These are phyloP conservation scores for Drosophila ambigua DNA, from an alignment of 1,140 invertebrate species.

Conservation along the genomic window DNA sequence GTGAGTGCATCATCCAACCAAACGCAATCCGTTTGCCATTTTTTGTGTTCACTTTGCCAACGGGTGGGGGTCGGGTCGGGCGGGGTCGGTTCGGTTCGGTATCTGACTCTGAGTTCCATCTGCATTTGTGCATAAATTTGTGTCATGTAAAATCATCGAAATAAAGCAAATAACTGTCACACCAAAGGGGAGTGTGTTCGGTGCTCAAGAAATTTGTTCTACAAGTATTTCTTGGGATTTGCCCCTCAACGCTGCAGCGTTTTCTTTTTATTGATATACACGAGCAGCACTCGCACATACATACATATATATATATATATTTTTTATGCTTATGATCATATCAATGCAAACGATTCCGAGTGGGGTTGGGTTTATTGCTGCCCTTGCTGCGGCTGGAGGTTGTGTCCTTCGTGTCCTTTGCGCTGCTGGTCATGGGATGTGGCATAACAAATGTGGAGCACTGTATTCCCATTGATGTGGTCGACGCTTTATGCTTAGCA, in stretches of 20 bases:
- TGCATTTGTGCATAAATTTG: constrained; percentile 73
- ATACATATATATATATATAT: constrained; percentile 41
- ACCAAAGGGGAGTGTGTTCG: constrained; percentile 14
- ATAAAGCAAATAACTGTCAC: constrained; percentile 79
- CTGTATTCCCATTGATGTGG: background rate
- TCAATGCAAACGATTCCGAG: constrained; percentile 58
- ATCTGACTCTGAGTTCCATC: constrained; percentile 25
- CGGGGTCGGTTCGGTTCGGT: background rate
- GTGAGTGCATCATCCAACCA: constrained; percentile 28
- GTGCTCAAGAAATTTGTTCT: constrained; percentile 25
- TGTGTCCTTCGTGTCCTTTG: constrained; percentile 32
- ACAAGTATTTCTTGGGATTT: constrained; percentile 34
- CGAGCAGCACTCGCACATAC: background rate
- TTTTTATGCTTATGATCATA: constrained; percentile 73
- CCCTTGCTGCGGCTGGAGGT: constrained; percentile 11
- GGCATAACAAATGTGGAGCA: constrained; percentile 46
- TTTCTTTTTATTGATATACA: constrained; percentile 39
- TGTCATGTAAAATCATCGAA: constrained; percentile 78
- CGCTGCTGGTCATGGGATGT: constrained; percentile 38
- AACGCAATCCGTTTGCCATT: background rate
- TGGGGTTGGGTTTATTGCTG: constrained; percentile 24
- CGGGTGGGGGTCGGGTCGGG: background rate
- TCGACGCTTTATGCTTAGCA: constrained; percentile 41
- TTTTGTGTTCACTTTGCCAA: constrained; percentile 20
- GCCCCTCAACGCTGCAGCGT: constrained; percentile 12